Evolutionary conservation across 2,113 vertebrate species (phyloP), one percentile per base, ranked within the genome.

Genomic region (Tichodroma muraria): DNA sequence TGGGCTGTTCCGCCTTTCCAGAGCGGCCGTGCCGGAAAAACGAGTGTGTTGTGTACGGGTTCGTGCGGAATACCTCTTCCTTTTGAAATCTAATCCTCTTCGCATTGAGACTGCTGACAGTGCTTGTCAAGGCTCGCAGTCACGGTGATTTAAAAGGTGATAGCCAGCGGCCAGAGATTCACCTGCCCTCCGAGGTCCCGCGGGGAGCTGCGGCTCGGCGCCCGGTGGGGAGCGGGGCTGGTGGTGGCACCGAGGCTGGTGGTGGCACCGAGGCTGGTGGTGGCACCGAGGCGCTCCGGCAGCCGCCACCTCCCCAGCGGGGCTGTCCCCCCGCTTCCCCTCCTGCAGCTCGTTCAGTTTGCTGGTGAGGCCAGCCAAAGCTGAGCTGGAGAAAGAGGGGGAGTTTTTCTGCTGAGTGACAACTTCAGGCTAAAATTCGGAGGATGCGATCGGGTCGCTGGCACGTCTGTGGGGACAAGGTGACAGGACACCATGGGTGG

Each of bases 401-500:
- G n/a, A 81, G 31, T 28, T 88, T 80, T 88, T 42, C 69, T 65
- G 8, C 31, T 0, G 7, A 68, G 70, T 52, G 71, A 65, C 44
- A 90, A 6, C 54, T 88, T 68, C 50, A 33, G 80, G 47, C 45
- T 61, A n/a, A 65, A 72, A 23, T 13, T 0, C 1, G 30, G 72
- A 33, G 44, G 60, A 47, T 63, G 69, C 3, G 1, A 6, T n/a
- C 0, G 1, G 35, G 35, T 80, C 5, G 0, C 66, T 35, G 2
- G 6, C 42, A 38, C 33, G 21, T 47, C 44, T 76, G 18, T 2
- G 10, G 40, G 75, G 49, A 64, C 1, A 1, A 0, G 5, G 80
- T 66, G 44, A 53, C 1, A 6, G 40, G 44, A 33, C 4, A 6
- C 0, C 3, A 4, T 0, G 31, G 11, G 8, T 0, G 19, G 60